These are phyloP conservation scores for Hemaris fuciformis DNA, from an alignment of 2,888 invertebrate species.

Conservation along the genomic window DNA sequence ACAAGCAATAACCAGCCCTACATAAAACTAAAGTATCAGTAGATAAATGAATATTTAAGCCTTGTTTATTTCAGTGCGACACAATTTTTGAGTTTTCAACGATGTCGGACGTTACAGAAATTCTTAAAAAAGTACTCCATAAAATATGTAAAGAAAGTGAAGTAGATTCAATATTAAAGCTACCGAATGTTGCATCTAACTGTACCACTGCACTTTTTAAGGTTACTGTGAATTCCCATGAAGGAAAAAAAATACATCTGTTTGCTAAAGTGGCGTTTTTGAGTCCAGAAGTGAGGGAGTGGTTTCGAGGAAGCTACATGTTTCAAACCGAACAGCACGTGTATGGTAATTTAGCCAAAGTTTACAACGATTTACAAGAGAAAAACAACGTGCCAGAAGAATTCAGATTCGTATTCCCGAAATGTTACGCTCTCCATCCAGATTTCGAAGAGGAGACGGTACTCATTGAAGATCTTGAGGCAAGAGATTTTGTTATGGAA, in stretches of 20 bases:
- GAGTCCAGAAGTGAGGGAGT: background rate
- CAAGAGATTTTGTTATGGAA: conserved; percentile 36
- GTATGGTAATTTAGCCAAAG: conserved; percentile 11
- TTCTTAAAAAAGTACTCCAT: background rate
- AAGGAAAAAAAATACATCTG: too few relatives aligned
- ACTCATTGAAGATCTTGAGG: conserved; percentile 46
- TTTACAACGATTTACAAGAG: conserved; percentile 34
- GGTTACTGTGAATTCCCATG: background rate
- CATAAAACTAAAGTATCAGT: too few relatives aligned
- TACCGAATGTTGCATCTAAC: background rate
- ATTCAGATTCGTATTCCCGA: conserved; percentile 35
- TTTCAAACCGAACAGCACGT: background rate
- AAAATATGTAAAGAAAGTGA: background rate
- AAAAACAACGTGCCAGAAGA: conserved; percentile 34
- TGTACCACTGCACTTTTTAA: background rate
- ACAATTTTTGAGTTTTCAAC: background rate
- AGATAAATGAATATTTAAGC: too few relatives aligned
- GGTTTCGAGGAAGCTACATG: background rate
- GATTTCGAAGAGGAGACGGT: conserved; percentile 39
- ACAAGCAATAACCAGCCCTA: too few relatives aligned
- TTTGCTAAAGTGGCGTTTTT: background rate
- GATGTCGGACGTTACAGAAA: background rate
- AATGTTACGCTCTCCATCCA: conserved; percentile 36
- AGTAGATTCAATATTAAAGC: background rate
- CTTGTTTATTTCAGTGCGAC: too few relatives aligned